A percentile compares a stretch with the other conserved stretches of the same genome.
phyloP scores from a whole-genome alignment of 2,888 invertebrate species.

The Eupithecia centaureata region DNA sequence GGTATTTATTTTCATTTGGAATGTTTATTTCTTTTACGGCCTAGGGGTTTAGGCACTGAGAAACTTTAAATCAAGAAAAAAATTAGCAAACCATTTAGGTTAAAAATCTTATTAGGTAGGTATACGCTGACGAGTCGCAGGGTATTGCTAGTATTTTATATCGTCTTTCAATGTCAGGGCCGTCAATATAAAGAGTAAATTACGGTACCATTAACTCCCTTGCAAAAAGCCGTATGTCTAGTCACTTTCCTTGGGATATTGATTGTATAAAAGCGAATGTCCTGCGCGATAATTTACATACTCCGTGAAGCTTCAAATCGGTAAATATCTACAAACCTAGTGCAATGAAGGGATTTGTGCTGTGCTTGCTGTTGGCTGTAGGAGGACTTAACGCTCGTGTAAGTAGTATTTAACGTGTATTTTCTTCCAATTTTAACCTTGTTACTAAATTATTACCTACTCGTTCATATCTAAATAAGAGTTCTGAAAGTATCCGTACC shows the following conservation, averaged over 20 bases:
- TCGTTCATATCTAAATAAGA: no score
- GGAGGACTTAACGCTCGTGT: constrained; percentile 53
- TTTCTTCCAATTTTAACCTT: background rate
- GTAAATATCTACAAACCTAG: background rate
- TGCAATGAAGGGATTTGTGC: constrained; percentile 47
- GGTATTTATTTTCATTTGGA: no score
- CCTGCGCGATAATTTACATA: constrained; percentile 36
- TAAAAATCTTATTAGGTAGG: no score
- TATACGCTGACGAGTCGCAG: background rate
- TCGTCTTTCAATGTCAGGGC: constrained; percentile 5
- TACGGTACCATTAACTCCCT: constrained; percentile 29
- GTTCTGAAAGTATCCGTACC: no score
- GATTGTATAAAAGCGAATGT: constrained; percentile 52
- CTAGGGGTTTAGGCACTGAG: no score
- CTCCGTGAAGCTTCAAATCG: constrained; percentile 24
- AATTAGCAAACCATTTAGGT: no score
- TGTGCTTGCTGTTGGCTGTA: constrained; percentile 57
- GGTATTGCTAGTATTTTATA: background rate
- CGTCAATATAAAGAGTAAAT: background rate
- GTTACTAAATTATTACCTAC: no score
- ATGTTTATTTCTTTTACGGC: no score
- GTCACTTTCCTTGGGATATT: constrained; percentile 47
- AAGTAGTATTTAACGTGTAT: constrained; percentile 39
- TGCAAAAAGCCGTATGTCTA: constrained; percentile 32
- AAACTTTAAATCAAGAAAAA: no score